Base-by-base conservation (phyloP, 2,888 invertebrate species). In the Abscondita cerata region DNA sequence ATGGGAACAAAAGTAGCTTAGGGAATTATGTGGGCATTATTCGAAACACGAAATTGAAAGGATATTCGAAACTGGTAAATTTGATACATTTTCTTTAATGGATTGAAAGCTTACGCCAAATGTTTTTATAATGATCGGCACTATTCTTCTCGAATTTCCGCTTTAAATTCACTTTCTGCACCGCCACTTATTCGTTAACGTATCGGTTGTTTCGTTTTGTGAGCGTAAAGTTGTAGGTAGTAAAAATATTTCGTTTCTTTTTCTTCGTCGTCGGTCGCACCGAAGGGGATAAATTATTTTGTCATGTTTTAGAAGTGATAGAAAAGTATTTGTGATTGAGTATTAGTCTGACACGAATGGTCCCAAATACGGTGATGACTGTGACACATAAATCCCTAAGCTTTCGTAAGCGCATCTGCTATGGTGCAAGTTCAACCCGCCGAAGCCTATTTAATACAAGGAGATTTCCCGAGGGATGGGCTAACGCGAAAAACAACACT, bases 401-500 rank as follows among this genome's bases (percentile, higher is more conserved):
- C 72, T 72, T 73, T 72, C 67, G 71, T 65, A 65, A 72, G 65
- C 71, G 66, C 73, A 72, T 73, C 72, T 71, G 73, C 69, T 67
- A 65, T 60, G 70, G 67, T 70, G 72, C 68, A 70, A 65, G 65
- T 70, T 68, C 69, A 67, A 65, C 70, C 69, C 68, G 64, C 62
- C 62, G 66, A 68, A 69, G 68, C 66, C 68, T 70, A 50, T 72
- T 73, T 75, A 75, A 75, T 75, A 70, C 75, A 70, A 64, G 68
- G 70, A 75, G 73, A 76, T 76, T 76, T 76, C 75, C 75, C 75
- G 55, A 47, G 74, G 70, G 75, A 73, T 64, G 68, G 69, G 65
- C 68, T 70, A 69, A 67, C 72, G 70, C 66, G 68, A 72, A 73
- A 72, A 75, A 71, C 70, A 73, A 72, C 72, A 70, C 67, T 54